Percentiles rank a stretch among this genome's conserved stretches.
Evolutionary conservation across 2,113 vertebrate species (phyloP).

Genomic region (Otocyon megalotis): DNA sequence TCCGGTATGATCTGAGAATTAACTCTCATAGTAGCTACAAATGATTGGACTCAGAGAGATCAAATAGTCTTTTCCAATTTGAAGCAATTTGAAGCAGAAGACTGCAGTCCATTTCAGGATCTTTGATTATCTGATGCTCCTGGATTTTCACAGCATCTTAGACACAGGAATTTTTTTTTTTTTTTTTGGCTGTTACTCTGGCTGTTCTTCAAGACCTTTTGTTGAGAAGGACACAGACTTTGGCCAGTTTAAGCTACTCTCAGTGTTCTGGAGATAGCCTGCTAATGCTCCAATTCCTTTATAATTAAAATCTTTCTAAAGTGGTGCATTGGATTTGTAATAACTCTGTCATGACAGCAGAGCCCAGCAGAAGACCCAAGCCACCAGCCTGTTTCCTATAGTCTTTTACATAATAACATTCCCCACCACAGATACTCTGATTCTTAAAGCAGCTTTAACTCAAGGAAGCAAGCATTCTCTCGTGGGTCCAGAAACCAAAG

Average conservation of each 20-base stretch:
- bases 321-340: neutral
- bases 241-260: neutral
- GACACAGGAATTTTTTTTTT: neutral
- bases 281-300: neutral
- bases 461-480: neutral
- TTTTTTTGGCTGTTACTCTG: neutral
- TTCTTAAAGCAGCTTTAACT: constrained; percentile 23
- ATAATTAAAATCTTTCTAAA: constrained; percentile 54
- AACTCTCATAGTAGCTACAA: neutral
- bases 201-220: constrained; percentile 15
- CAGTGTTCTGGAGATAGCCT: constrained; percentile 35
- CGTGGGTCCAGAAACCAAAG: neutral
- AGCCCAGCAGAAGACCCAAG: constrained; percentile 44
- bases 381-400: neutral
- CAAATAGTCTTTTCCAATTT: neutral
- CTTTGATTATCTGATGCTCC: neutral
- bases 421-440: neutral
- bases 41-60: neutral
- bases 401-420: constrained; percentile 20
- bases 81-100: neutral
- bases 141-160: neutral
- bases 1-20: neutral
- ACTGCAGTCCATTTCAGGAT: neutral
- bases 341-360: neutral
- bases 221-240: constrained; percentile 3